These are phyloP conservation scores for Drosophila melanosoma DNA, from an alignment of 2,888 invertebrate species.

Conservation along the genomic window DNA sequence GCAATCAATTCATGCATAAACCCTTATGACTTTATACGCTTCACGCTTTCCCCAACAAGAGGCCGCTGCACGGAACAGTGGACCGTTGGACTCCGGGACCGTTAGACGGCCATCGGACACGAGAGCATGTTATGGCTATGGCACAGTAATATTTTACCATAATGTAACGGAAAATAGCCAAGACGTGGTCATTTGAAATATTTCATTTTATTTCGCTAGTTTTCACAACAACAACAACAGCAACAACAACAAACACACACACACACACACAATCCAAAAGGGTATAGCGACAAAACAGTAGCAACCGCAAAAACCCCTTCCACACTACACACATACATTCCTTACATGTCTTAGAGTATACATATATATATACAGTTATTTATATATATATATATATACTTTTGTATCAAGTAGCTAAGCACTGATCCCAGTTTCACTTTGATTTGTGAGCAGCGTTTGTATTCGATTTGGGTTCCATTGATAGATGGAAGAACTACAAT, in stretches of 20 bases:
- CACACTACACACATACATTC: background rate
- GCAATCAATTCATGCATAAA: slow-evolving; percentile 82
- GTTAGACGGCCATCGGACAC: slow-evolving; percentile 37
- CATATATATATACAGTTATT: background rate
- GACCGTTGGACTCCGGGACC: slow-evolving; percentile 44
- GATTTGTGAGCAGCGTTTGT: background rate
- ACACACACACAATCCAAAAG: slow-evolving; percentile 28
- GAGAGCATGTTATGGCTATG: slow-evolving; percentile 62
- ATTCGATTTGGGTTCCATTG: background rate
- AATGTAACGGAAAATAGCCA: slow-evolving; percentile 82
- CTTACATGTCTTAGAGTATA: background rate
- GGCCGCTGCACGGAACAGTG: slow-evolving; percentile 58
- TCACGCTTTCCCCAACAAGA: slow-evolving; percentile 78
- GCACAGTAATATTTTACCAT: slow-evolving; percentile 77
- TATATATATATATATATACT: background rate
- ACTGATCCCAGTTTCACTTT: background rate
- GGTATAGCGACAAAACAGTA: slow-evolving; percentile 5
- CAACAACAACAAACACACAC: slow-evolving; percentile 40
- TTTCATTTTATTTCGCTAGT: slow-evolving; percentile 79
- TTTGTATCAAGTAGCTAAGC: background rate
- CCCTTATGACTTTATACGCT: slow-evolving; percentile 81
- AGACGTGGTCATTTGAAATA: slow-evolving; percentile 80
- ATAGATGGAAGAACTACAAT: background rate
- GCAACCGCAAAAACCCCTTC: background rate
- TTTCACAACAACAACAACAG: slow-evolving; percentile 52